A percentile compares a stretch with the other conserved stretches of the same genome.
Evolutionary conservation across 2,113 vertebrate species (phyloP).

Genomic region (Petroica traversi): DNA sequence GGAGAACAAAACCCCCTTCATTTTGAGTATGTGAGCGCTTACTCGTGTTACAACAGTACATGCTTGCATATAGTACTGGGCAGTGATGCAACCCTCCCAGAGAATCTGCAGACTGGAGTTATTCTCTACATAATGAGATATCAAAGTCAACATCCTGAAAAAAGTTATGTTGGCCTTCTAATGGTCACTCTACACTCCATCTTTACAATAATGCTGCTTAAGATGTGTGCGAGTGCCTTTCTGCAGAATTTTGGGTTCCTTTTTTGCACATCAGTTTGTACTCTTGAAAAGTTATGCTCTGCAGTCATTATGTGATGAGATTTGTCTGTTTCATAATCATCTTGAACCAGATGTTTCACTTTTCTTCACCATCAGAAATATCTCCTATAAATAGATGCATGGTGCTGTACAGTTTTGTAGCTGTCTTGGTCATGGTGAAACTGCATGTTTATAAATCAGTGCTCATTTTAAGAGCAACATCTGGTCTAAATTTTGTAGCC

Average conservation of each 20-base stretch:
- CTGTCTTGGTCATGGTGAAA: conserved; percentile 20
- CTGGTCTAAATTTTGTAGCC: conserved; percentile 49
- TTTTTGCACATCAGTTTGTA: background rate
- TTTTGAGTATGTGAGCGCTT: background rate
- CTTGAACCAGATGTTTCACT: conserved; percentile 31
- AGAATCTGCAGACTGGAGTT: background rate
- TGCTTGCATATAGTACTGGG: background rate
- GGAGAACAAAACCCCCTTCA: background rate
- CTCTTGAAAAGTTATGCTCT: background rate
- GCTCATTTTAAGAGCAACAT: conserved; percentile 47
- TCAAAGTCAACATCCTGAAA: background rate
- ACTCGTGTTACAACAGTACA: background rate
- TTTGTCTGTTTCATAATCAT: conserved; percentile 25
- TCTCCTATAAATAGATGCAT: conserved; percentile 8
- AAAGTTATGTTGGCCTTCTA: background rate
- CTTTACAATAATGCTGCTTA: background rate
- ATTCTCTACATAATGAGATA: background rate
- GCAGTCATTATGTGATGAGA: background rate
- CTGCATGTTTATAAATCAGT: background rate
- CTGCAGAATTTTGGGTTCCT: background rate
- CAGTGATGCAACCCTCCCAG: background rate
- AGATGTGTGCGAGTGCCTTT: background rate
- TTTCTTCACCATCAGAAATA: conserved; percentile 17
- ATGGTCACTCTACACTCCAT: background rate
- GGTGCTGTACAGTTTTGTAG: background rate